A percentile compares a stretch with the other conserved stretches of the same genome.
These are phyloP conservation scores for Probosciger aterrimus DNA, from an alignment of 2,113 vertebrate species.

Conservation along the genomic window DNA sequence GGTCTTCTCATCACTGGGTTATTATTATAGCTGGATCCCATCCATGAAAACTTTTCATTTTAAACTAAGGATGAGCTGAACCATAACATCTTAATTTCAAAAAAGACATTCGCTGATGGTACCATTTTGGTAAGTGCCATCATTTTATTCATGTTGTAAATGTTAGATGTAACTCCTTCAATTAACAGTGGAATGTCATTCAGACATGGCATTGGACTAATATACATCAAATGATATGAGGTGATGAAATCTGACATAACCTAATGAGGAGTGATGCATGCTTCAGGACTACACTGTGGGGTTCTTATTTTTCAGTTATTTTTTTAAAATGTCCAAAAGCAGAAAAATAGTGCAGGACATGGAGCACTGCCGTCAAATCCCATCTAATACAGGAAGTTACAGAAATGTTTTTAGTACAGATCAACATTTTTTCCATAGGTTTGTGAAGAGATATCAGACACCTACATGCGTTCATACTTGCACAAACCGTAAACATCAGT, in stretches of 20 bases:
- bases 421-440: not conserved
- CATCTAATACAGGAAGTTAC: not conserved
- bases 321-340: not conserved
- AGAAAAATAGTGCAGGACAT: not conserved
- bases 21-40: not conserved
- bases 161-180: constrained; percentile 6
- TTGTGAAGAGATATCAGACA: not conserved
- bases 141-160: constrained; percentile 2
- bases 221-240: not conserved
- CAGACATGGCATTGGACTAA: not conserved
- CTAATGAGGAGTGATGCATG: not conserved
- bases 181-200: not conserved
- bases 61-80: not conserved
- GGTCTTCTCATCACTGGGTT: not conserved
- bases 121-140: not conserved
- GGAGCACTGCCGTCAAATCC: not conserved
- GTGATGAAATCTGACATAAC: constrained; percentile 4
- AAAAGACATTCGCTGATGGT: not conserved
- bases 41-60: not conserved
- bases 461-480: not conserved
- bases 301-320: not conserved
- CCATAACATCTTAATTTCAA: not conserved
- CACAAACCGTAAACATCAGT: not conserved
- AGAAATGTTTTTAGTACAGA: not conserved
- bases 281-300: not conserved